These are phyloP conservation scores for Panthera leo DNA, from an alignment of 2,113 vertebrate genomes.

Conservation along the genomic window DNA sequence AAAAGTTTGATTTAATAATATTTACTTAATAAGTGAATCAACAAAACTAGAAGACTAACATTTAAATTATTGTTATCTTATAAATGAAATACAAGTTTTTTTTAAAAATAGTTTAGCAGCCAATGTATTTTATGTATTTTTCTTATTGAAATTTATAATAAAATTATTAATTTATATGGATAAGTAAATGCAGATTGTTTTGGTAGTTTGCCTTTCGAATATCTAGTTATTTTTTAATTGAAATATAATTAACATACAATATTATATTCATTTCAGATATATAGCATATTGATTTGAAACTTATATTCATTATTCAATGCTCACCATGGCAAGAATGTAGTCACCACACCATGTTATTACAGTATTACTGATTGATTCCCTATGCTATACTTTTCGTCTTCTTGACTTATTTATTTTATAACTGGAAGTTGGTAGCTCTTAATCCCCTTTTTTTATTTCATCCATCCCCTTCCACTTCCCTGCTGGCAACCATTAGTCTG, in stretches of 20 bases:
- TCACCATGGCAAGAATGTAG: neutral
- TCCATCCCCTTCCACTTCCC: neutral
- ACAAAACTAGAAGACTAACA: neutral
- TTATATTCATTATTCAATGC: neutral
- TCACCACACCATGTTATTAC: neutral
- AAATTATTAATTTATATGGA: neutral
- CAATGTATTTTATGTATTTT: neutral
- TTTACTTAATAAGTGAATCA: neutral
- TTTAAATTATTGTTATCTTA: neutral
- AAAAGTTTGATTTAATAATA: neutral
- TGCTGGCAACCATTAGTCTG: neutral
- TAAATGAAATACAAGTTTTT: neutral
- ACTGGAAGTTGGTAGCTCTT: neutral
- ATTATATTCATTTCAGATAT: neutral
- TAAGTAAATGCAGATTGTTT: neutral
- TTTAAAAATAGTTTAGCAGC: neutral
- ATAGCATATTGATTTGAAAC: neutral
- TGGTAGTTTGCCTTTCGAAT: neutral
- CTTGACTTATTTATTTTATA: neutral
- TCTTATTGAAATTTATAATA: neutral
- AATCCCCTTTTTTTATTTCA: neutral
- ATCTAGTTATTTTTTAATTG: neutral
- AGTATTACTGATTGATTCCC: neutral
- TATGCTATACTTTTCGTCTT: neutral
- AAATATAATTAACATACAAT: neutral